Percentiles rank a stretch among this genome's conserved stretches.
Conservation (phyloP, 2,888 invertebrate species). For the Strigamia transsilvanica region DNA sequence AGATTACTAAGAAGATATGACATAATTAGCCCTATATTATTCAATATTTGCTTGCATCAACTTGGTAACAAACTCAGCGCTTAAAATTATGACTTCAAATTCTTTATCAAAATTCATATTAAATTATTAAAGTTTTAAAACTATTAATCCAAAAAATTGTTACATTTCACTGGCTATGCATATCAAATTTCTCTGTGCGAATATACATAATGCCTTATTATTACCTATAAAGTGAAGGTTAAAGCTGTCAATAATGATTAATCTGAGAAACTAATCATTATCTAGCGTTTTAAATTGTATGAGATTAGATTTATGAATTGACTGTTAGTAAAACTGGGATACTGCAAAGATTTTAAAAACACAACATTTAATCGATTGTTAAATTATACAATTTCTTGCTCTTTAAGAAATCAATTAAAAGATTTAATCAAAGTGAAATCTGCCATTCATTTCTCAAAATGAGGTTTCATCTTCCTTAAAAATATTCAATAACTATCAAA, state of each 20-base stretch:
- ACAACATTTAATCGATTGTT: not conserved
- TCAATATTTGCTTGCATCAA: conserved; percentile 28
- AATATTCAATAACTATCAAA: no score
- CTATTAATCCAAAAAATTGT: not conserved
- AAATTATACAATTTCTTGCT: no score
- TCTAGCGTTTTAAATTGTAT: conserved; percentile 9
- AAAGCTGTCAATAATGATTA: not conserved
- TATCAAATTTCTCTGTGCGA: conserved; percentile 25
- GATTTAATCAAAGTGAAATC: no score
- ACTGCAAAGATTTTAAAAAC: not conserved
- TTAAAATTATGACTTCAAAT: not conserved
- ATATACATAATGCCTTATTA: conserved; percentile 17
- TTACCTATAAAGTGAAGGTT: not conserved
- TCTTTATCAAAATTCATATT: not conserved
- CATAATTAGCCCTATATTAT: not conserved
- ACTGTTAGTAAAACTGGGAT: not conserved
- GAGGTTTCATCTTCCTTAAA: no score
- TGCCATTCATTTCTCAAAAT: no score
- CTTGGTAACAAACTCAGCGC: not conserved
- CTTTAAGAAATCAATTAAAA: no score
- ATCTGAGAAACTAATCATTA: conserved; percentile 1
- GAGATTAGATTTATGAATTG: not conserved
- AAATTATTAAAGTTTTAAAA: not conserved
- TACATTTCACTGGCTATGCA: conserved; percentile 5
- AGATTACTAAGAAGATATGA: conserved; percentile 30